Conservation (phyloP, 2,797 vertebrate species). For the Thalassophryne amazonica region DNA sequence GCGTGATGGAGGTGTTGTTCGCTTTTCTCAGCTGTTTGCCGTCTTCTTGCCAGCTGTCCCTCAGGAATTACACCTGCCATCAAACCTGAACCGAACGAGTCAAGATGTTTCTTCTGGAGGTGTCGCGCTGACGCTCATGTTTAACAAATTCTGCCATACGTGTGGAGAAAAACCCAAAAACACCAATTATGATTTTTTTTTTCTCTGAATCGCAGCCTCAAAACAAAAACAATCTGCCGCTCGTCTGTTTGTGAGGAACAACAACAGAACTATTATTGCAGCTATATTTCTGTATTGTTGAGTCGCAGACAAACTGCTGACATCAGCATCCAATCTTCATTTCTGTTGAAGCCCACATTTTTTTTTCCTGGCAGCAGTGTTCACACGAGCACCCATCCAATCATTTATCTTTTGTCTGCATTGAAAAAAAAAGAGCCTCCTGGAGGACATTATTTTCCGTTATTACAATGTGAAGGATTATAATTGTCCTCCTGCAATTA, state of each 20-base stretch:
- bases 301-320: conserved; percentile 4
- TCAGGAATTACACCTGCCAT: no score
- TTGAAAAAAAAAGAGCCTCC: conserved; percentile 35
- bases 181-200: neutral
- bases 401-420: conserved; percentile 68
- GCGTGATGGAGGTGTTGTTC: no score
- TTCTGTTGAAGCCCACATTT: conserved; percentile 48
- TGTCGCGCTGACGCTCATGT: no score
- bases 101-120: no score
- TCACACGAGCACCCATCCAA: conserved; percentile 48
- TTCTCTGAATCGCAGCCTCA: no score
- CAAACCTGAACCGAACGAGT: no score
- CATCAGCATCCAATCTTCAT: conserved; percentile 39
- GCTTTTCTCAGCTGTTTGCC: no score
- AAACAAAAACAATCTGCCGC: neutral
- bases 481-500: conserved; percentile 76
- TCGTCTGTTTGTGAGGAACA: neutral
- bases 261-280: conserved; percentile 1
- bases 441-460: conserved; percentile 71
- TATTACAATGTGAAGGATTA: conserved; percentile 80
- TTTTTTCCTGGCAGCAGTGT: conserved; percentile 32
- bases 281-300: conserved; percentile 15
- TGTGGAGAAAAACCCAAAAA: no score
- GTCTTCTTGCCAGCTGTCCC: no score
- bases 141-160: no score